Percentiles rank a stretch among this genome's conserved stretches.
Evolutionary conservation across 2,888 invertebrate species (phyloP).

Genomic region (Temnothorax rugatulus): DNA sequence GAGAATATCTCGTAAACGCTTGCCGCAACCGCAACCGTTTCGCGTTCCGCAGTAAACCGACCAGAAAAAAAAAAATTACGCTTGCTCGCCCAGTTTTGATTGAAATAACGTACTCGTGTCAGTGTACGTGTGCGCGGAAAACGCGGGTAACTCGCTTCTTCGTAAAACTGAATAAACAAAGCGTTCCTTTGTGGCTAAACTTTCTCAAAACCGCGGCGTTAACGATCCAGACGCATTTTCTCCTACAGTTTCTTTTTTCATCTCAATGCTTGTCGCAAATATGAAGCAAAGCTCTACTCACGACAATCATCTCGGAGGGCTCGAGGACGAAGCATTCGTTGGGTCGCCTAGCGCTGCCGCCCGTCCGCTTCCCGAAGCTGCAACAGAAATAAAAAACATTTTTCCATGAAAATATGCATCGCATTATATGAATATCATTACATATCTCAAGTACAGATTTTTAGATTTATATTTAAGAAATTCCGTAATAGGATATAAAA

Average conservation of each 20-base stretch:
- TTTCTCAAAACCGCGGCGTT: slow-evolving; percentile 10
- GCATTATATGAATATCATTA: background rate
- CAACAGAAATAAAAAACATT: slow-evolving; percentile 82
- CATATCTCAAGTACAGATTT: background rate
- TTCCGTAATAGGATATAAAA: background rate
- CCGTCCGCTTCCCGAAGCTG: slow-evolving; percentile 94
- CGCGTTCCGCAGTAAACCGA: slow-evolving; percentile 52
- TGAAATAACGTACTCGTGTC: background rate
- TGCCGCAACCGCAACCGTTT: background rate
- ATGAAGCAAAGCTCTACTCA: slow-evolving; percentile 87
- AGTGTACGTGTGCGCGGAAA: background rate
- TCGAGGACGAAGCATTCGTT: slow-evolving; percentile 95
- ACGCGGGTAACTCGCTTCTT: background rate
- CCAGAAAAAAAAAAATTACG: slow-evolving; percentile 61
- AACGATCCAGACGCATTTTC: background rate
- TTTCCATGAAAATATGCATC: background rate
- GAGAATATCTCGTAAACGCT: slow-evolving; percentile 40
- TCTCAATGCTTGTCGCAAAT: background rate
- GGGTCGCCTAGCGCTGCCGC: slow-evolving; percentile 91
- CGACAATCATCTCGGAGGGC: slow-evolving; percentile 95
- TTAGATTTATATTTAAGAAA: background rate
- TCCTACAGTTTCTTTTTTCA: background rate
- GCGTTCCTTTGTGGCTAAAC: background rate
- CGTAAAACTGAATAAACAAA: slow-evolving; percentile 17
- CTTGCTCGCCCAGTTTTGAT: slow-evolving; percentile 3